phyloP scores from a whole-genome alignment of 2,888 invertebrate genomes.

The Ophraella communa region DNA sequence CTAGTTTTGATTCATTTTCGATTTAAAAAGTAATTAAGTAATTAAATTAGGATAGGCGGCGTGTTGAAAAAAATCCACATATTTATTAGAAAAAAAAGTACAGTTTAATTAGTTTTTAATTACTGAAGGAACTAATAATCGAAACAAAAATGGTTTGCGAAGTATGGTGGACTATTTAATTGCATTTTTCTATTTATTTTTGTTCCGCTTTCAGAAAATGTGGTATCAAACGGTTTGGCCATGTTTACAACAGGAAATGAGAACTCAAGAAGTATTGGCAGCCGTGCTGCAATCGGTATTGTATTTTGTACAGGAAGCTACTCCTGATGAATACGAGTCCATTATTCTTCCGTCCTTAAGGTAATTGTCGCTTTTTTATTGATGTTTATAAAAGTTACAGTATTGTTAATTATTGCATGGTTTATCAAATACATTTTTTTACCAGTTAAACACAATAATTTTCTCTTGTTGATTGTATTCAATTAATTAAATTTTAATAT shows the following conservation, averaged over 20 bases:
- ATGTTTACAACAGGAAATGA: conserved; percentile 83
- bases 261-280: conserved; percentile 83
- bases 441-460: no score
- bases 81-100: no score
- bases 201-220: conserved; percentile 77
- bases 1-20: no score
- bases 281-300: conserved; percentile 85
- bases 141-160: neutral
- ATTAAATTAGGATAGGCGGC: no score
- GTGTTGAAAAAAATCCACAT: no score
- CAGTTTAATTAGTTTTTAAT: neutral
- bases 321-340: conserved; percentile 78
- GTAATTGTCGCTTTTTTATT: conserved; percentile 60
- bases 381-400: neutral
- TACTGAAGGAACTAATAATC: neutral
- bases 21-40: no score
- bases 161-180: neutral
- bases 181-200: conserved; percentile 12
- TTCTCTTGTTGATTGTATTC: no score
- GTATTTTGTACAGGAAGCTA: conserved; percentile 80
- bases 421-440: no score
- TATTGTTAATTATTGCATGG: no score
- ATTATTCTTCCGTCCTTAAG: conserved; percentile 85
- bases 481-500: no score
- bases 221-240: conserved; percentile 96